Evolutionary conservation across 2,888 invertebrate species (phyloP), one percentile per base, ranked within the genome.

Genomic region (Sphaeridia pumilis): DNA sequence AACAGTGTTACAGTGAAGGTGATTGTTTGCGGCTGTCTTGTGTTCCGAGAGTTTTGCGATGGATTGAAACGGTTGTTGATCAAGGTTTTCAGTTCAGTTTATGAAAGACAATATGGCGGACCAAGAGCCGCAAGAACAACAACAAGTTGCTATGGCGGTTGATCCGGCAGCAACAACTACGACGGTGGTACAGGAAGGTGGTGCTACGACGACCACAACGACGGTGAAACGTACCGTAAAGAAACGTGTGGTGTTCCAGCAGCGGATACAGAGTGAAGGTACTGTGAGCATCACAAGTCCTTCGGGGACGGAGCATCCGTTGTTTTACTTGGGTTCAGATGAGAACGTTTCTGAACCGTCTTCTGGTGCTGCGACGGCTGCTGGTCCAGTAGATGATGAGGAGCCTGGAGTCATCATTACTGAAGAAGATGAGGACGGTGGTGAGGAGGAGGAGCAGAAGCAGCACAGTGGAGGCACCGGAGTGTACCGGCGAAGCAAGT

Each of bases 181-280:
- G n/a, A n/a, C n/a, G n/a, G n/a, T n/a, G n/a, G n/a, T n/a, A n/a
- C n/a, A n/a, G n/a, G n/a, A n/a, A n/a, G n/a, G n/a, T n/a, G n/a
- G n/a, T n/a, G n/a, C n/a, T n/a, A n/a, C n/a, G n/a, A n/a, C n/a
- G n/a, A n/a, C n/a, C n/a, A n/a, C n/a, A n/a, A n/a, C n/a, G 43
- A 49, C 49, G 5, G 49, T 49, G 43, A 49, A 43, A 24, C 28
- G 35, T 21, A 49, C 43, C 14, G 42, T 42, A 34, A 42, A 42
- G 34, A 49, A 26, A 20, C 42, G 28, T 4, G 17, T 27, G 4
- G 34, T 31, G 10, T 12, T 49, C 14, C 47, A 47, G 36, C 47
- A 47, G 36, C 21, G 44, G 14, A 22, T 26, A 21, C 5, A n/a
- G 26, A 43, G 43, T 34, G 10, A 21, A 4, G 42, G 43, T 7